Evolutionary conservation across 2,888 invertebrate genomes (phyloP).

Genomic region (Mesorhabditis sp.): DNA sequence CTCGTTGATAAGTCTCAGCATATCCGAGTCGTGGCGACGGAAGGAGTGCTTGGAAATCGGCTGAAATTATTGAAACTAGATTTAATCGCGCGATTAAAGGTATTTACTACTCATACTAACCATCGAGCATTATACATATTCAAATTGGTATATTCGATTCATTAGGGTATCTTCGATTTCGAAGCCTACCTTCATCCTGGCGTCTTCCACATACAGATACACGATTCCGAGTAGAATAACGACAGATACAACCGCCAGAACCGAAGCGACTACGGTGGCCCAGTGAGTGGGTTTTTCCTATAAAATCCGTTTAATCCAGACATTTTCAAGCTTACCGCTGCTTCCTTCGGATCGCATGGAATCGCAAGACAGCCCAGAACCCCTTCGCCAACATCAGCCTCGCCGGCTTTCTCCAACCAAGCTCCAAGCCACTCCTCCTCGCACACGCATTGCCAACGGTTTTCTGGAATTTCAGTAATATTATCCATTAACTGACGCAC

Average conservation of each 20-base stretch:
- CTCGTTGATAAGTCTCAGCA: background rate
- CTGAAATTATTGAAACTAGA: background rate
- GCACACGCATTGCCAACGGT: slow-evolving; percentile 53
- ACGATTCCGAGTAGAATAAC: slow-evolving; percentile 48
- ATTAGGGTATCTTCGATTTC: too few relatives aligned
- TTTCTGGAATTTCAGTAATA: slow-evolving; percentile 30
- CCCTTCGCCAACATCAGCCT: slow-evolving; percentile 36
- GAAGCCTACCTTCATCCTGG: slow-evolving; percentile 17
- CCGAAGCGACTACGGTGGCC: slow-evolving; percentile 48
- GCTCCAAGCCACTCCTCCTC: slow-evolving; percentile 50
- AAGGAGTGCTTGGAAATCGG: background rate
- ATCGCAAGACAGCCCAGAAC: slow-evolving; percentile 32
- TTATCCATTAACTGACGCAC: too few relatives aligned
- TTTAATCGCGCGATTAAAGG: background rate
- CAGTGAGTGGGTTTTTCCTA: slow-evolving; percentile 23
- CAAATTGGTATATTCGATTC: too few relatives aligned
- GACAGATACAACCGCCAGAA: slow-evolving; percentile 48
- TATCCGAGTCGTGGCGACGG: background rate
- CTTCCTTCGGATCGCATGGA: slow-evolving; percentile 17
- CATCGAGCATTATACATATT: too few relatives aligned
- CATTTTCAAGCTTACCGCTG: background rate
- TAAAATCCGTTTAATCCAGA: background rate
- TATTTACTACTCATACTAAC: too few relatives aligned
- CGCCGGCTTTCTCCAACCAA: slow-evolving; percentile 45
- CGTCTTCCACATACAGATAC: slow-evolving; percentile 49